These are phyloP conservation scores for Margaritifera margaritifera DNA, from an alignment of 2,888 invertebrate genomes.

Conservation along the genomic window DNA sequence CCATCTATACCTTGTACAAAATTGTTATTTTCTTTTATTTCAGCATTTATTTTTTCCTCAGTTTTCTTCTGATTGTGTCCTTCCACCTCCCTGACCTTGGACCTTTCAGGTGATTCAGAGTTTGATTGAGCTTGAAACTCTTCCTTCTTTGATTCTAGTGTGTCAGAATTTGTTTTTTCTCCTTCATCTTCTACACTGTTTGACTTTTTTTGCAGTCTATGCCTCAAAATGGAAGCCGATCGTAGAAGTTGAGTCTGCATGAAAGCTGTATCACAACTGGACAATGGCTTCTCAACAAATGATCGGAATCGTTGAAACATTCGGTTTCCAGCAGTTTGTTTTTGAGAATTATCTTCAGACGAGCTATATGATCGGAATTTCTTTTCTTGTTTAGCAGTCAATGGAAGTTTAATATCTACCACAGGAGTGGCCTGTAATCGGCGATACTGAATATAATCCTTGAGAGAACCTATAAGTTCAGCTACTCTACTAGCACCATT, in stretches of 20 bases:
- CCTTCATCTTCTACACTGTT: no score
- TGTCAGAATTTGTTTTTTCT: no score
- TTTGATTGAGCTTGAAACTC: slow-evolving; percentile 7
- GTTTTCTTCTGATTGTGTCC: slow-evolving; percentile 3
- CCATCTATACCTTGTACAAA: slow-evolving; percentile 1
- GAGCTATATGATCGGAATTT: slow-evolving; percentile 20
- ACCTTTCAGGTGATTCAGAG: slow-evolving; percentile 1
- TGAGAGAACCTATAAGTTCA: slow-evolving; percentile 46
- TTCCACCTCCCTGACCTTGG: slow-evolving; percentile 10
- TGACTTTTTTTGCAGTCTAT: neutral
- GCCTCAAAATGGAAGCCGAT: slow-evolving; percentile 43
- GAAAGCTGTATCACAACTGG: slow-evolving; percentile 24
- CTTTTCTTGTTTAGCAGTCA: slow-evolving; percentile 21
- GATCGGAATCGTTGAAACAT: slow-evolving; percentile 33
- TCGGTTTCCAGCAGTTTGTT: slow-evolving; percentile 18
- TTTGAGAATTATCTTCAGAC: slow-evolving; percentile 14
- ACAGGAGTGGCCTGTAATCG: slow-evolving; percentile 58
- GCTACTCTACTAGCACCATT: slow-evolving; percentile 36
- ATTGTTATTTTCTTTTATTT: slow-evolving; percentile 4
- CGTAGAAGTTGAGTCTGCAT: slow-evolving; percentile 30
- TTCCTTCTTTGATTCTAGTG: no score
- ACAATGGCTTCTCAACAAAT: slow-evolving; percentile 22
- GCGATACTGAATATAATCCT: slow-evolving; percentile 53
- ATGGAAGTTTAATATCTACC: slow-evolving; percentile 37
- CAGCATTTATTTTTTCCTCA: slow-evolving; percentile 1